Evolutionary conservation across 2,797 vertebrate genomes (phyloP), one percentile per base, ranked within the genome.

Genomic region (Agapornis canus): DNA sequence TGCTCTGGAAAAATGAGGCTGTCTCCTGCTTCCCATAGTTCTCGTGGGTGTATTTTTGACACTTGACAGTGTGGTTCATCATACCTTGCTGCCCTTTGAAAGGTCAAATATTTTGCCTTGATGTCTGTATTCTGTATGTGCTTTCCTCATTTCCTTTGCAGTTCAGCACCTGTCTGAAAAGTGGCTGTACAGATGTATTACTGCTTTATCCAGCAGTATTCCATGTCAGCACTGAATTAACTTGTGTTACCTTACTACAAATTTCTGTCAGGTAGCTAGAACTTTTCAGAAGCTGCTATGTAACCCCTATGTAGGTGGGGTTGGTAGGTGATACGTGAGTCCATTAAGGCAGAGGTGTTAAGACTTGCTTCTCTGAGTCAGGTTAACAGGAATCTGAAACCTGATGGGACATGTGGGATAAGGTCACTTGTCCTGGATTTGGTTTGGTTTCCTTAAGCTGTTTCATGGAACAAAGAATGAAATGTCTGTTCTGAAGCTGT

Each of bases 391-490:
- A 91, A 70, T 75, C 65, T 21, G 27, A 83, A 92, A 61, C 92
- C 81, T 94, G 77, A 85, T 78, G 85, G 69, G 40, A 57, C 45
- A 11, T 23, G 64, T 69, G 65, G 91, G 76, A 25, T 87, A 96
- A 86, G 92, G 94, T 77, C 82, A 83, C n/a, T 91, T 91, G 82
- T 95, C 89, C 93, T 94, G 91, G 61, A 59, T 94, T 86, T 92
- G 43, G 37, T 81, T 87, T 92, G 59, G 39, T 83, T 92, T 91
- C 56, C 32, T 82, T 68, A 63, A 88, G 63, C 21, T 4, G 1
- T 52, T 90, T 61, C 45, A 26, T 12, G 26, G 68, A 85, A 51
- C 49, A 70, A 39, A 66, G 49, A 52, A 48, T 4, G 1, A 64
- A 76, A 14, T 61, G 66, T 70, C 39, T 66, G 1, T 75, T 91